Conservation (phyloP, 2,797 vertebrate genomes). For the Siniperca scherzeri region DNA sequence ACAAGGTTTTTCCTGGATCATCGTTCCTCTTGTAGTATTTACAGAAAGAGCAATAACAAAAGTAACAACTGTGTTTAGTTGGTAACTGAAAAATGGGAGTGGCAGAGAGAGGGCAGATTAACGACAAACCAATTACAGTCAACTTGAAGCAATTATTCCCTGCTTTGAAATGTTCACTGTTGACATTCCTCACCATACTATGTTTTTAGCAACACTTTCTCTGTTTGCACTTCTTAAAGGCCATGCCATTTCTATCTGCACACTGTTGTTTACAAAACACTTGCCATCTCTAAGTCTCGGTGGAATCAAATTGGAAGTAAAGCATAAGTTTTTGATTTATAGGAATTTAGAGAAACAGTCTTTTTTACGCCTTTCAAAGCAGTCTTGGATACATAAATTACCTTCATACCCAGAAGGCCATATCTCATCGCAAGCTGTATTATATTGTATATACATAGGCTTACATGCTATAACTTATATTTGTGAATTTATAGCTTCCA, state of each 20-base stretch:
- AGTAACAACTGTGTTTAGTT: slow-evolving; percentile 64
- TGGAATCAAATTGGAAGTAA: slow-evolving; percentile 51
- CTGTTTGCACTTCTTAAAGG: slow-evolving; percentile 56
- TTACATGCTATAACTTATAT: slow-evolving; percentile 46
- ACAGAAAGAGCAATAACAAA: slow-evolving; percentile 53
- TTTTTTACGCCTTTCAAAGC: slow-evolving; percentile 27
- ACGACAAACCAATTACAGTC: slow-evolving; percentile 69
- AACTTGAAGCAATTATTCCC: slow-evolving; percentile 73
- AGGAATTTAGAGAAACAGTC: slow-evolving; percentile 28
- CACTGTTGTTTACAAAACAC: slow-evolving; percentile 63
- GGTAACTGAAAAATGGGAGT: slow-evolving; percentile 56
- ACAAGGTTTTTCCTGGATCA: slow-evolving; percentile 51
- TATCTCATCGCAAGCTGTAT: slow-evolving; percentile 45
- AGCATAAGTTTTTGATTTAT: slow-evolving; percentile 41
- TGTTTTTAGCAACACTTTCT: slow-evolving; percentile 75
- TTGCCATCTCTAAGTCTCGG: slow-evolving; percentile 24
- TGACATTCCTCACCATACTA: slow-evolving; percentile 65
- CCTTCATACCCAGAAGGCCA: slow-evolving; percentile 27
- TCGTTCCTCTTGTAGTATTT: slow-evolving; percentile 60
- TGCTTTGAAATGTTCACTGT: slow-evolving; percentile 71
- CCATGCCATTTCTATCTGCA: slow-evolving; percentile 52
- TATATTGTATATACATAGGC: slow-evolving; percentile 39
- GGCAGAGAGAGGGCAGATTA: slow-evolving; percentile 55
- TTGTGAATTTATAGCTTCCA: slow-evolving; percentile 61
- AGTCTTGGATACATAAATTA: slow-evolving; percentile 40